Base-by-base conservation (phyloP, 2,888 invertebrate species). In the Hirtodrosophila cameraria region DNA sequence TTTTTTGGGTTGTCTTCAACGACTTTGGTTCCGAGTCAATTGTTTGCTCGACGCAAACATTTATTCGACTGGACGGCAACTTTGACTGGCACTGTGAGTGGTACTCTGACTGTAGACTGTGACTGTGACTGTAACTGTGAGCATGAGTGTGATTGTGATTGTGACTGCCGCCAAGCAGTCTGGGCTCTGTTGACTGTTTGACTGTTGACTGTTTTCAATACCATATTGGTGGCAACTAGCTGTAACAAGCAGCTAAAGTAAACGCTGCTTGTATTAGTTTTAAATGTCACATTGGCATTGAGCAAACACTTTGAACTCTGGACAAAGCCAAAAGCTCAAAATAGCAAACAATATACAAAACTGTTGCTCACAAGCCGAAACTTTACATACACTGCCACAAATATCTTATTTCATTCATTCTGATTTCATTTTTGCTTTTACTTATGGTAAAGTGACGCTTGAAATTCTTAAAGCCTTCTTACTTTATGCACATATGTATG, bases 271-370 rank as follows among this genome's bases (percentile, higher is more conserved):
- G 66, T 75, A 67, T 80, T 85, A 79, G 85, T 75, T 75, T 80
- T 78, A 75, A 85, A 81, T 85, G 85, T 83, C 80, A 70, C 76
- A 82, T 84, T 80, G 82, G 64, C 85, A 82, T 73, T 81, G 85
- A 64, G 80, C 74, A 85, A 81, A 81, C 74, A 85, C 59, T 63
- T 66, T 58, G 68, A 71, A 54, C 68, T 65, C 41, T 27, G 39
- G 42, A 42, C 46, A 46, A 33, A 55, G 52, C 43, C 38, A 33
- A n/a, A 55, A 46, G 52, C 49, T 30, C 27, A 52, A 33, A 54
- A 30, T 28, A 35, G 9, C 28, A 48, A 39, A 53, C 16, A 52
- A 15, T 4, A 2, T 18, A 18, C 2, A n/a, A 6, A 4, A 3
- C 8, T 11, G 2, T 5, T 9, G 5, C 8, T 0, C 5, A 9